phyloP scores from a whole-genome alignment of 2,113 vertebrate species.

The Tetrao urogallus region DNA sequence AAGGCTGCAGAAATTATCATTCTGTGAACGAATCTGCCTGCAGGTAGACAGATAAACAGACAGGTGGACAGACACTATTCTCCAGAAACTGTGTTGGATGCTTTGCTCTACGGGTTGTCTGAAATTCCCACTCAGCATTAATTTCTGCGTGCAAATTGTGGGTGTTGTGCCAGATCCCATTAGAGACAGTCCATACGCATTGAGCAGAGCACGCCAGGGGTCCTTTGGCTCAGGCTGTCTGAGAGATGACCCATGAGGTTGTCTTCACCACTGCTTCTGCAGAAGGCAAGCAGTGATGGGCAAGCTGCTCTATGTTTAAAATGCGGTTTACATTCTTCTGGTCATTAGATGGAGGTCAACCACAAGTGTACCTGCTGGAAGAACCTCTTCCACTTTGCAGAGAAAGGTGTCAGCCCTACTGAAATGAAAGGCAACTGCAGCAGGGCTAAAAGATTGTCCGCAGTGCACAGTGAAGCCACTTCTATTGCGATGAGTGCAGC shows the following conservation, averaged over 20 bases:
- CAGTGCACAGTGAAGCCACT: not conserved
- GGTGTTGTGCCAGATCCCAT: not conserved
- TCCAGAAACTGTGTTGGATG: not conserved
- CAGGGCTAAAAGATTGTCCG: not conserved
- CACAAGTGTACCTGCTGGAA: not conserved
- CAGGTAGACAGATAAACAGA: accelerated
- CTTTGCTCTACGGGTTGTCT: not conserved
- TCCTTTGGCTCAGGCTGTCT: not conserved
- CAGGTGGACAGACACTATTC: accelerated
- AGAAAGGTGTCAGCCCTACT: not conserved
- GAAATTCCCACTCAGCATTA: not conserved
- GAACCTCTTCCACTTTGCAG: not conserved
- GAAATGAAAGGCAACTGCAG: not conserved
- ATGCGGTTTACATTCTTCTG: not conserved
- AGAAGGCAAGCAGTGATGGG: not conserved
- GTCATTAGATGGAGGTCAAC: not conserved
- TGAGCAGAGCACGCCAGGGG: not conserved
- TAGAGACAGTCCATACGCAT: not conserved
- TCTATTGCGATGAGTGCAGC: not conserved
- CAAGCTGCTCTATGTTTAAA: not conserved
- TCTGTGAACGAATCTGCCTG: not conserved
- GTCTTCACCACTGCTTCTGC: not conserved
- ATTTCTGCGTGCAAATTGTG: not conserved
- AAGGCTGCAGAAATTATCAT: not conserved
- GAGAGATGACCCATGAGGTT: not conserved